These are phyloP conservation scores for Acanthis flammea DNA, from an alignment of 2,797 vertebrate genomes.

Conservation along the genomic window DNA sequence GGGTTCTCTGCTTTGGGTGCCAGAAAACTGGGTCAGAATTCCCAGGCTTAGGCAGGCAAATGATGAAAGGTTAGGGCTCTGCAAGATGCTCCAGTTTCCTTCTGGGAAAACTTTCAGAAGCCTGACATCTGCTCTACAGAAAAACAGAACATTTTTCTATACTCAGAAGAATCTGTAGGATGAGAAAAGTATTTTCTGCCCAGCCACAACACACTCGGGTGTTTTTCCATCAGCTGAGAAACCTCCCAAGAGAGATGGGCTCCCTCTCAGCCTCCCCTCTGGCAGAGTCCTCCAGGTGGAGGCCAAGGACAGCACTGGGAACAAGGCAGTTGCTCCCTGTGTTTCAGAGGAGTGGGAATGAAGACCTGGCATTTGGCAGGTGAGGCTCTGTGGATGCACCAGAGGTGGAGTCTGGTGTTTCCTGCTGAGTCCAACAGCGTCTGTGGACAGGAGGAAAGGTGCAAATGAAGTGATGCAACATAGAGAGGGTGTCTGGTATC, in stretches of 20 bases:
- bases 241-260: neutral
- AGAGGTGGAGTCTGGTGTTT: neutral
- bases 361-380: accelerated
- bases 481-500: neutral
- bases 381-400: neutral
- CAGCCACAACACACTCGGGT: neutral
- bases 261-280: neutral
- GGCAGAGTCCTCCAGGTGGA: neutral
- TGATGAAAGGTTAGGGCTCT: neutral
- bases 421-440: neutral
- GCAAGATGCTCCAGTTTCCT: neutral
- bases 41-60: neutral
- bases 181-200: neutral
- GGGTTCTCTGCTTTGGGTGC: neutral
- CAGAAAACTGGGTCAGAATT: neutral
- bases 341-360: neutral
- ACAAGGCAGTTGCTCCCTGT: neutral
- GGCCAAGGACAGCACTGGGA: neutral
- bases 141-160: neutral
- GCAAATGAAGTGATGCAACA: neutral
- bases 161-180: neutral
- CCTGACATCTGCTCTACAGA: neutral
- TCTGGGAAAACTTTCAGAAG: neutral
- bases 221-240: neutral
- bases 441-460: neutral